A percentile compares a stretch with the other conserved stretches of the same genome.
Conservation (phyloP, 2,888 invertebrate species). For the Tinea semifulvella region DNA sequence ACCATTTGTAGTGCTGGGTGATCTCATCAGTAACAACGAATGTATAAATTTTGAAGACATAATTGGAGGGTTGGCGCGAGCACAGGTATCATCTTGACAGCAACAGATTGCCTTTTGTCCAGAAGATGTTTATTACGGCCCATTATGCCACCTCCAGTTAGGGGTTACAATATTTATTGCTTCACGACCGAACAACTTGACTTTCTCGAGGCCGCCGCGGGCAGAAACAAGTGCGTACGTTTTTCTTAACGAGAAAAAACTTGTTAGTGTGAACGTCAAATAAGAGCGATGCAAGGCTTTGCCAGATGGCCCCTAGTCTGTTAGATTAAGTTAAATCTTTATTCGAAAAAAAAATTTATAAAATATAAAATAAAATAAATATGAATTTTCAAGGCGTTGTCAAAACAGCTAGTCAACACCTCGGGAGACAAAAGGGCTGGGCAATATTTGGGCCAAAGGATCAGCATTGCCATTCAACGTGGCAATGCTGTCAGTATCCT, state of each 20-base stretch:
- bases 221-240: conserved; percentile 28
- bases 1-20: too few species aligned
- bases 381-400: too few species aligned
- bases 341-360: too few species aligned
- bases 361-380: too few species aligned
- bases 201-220: conserved; percentile 32
- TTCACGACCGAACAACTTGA: conserved; percentile 25
- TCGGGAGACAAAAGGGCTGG: too few species aligned
- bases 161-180: conserved; percentile 13
- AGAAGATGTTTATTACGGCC: conserved; percentile 8
- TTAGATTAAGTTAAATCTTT: too few species aligned
- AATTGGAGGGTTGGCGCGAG: not conserved
- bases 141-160: conserved; percentile 14
- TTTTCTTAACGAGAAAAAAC: conserved; percentile 39
- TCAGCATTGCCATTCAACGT: too few species aligned
- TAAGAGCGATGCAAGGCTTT: conserved; percentile 29
- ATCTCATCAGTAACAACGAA: too few species aligned
- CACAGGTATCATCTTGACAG: conserved; percentile 9
- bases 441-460: too few species aligned
- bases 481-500: too few species aligned
- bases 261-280: conserved; percentile 39
- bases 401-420: too few species aligned
- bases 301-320: too few species aligned
- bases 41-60: not conserved
- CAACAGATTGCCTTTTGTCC: conserved; percentile 13